These are phyloP conservation scores for Ganaspis brasiliensis DNA, from an alignment of 2,888 invertebrate genomes.

Conservation along the genomic window DNA sequence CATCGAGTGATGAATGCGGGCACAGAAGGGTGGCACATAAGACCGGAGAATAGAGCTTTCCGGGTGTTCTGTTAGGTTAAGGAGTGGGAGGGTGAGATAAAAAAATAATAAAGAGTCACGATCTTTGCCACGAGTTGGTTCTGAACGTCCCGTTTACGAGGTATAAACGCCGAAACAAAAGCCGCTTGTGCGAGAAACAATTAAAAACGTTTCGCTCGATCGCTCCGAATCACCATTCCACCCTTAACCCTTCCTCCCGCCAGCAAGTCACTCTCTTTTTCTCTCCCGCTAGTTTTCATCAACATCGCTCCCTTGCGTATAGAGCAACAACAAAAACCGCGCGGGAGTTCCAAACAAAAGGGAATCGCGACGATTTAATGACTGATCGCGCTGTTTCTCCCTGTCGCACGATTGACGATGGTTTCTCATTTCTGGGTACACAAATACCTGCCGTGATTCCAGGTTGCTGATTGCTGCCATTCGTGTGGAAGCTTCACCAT, in stretches of 20 bases:
- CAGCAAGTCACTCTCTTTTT: constrained; percentile 45
- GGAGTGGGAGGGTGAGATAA: constrained; percentile 25
- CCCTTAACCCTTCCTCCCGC: constrained; percentile 52
- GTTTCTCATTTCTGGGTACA: constrained; percentile 43
- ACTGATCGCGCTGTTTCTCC: constrained; percentile 77
- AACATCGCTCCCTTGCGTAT: constrained; percentile 61
- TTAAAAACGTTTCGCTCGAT: constrained; percentile 80
- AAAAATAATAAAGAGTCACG: constrained; percentile 37
- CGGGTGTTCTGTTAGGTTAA: constrained; percentile 7
- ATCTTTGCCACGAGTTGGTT: constrained; percentile 56
- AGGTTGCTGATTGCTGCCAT: constrained; percentile 41
- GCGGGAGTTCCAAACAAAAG: constrained; percentile 73
- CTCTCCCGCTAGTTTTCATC: constrained; percentile 42
- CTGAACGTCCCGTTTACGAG: constrained; percentile 73
- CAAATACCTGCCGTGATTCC: constrained; percentile 53
- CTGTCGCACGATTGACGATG: constrained; percentile 58
- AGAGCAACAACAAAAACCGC: constrained; percentile 65
- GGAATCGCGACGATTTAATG: constrained; percentile 78
- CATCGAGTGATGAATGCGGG: not conserved
- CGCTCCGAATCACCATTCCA: constrained; percentile 69
- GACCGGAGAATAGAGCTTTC: constrained; percentile 6
- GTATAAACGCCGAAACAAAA: constrained; percentile 79
- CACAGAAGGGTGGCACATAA: constrained; percentile 6
- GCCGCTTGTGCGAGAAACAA: constrained; percentile 78
- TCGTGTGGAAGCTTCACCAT: constrained; percentile 22